These are phyloP conservation scores for Pristionchus japonicus DNA, from an alignment of 2,888 invertebrate species.

Conservation along the genomic window DNA sequence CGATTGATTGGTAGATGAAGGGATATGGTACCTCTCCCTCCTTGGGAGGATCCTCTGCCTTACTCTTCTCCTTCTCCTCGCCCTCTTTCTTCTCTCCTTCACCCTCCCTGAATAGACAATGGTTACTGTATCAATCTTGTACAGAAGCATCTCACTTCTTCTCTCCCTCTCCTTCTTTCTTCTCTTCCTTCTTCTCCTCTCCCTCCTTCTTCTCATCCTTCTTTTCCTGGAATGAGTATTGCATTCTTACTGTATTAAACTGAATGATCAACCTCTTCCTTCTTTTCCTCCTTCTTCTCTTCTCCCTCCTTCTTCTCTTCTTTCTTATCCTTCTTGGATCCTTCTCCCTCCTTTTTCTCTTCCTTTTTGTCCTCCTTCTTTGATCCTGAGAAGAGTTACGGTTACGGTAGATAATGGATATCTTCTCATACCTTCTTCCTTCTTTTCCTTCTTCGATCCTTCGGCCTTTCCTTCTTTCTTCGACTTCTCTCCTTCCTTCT, in stretches of 20 bases:
- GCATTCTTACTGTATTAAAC: background rate
- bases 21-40: background rate
- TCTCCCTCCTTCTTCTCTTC: background rate
- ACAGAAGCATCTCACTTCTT: background rate
- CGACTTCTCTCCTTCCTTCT: background rate
- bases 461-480: background rate
- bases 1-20: background rate
- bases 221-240: background rate
- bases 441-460: background rate
- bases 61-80: conserved; percentile 20
- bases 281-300: conserved; percentile 14
- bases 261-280: background rate
- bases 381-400: background rate
- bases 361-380: background rate
- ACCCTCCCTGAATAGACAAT: background rate
- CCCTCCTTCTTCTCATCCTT: conserved; percentile 16
- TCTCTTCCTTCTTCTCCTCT: conserved; percentile 12
- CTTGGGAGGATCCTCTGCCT: background rate
- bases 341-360: conserved; percentile 2
- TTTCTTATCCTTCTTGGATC: background rate
- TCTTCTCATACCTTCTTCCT: background rate
- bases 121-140: background rate
- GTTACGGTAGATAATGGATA: background rate
- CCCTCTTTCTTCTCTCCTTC: conserved; percentile 27
- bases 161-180: conserved; percentile 15